Evolutionary conservation across 2,888 invertebrate genomes (phyloP), one percentile per base, ranked within the genome.

Genomic region (Mythimna impura): DNA sequence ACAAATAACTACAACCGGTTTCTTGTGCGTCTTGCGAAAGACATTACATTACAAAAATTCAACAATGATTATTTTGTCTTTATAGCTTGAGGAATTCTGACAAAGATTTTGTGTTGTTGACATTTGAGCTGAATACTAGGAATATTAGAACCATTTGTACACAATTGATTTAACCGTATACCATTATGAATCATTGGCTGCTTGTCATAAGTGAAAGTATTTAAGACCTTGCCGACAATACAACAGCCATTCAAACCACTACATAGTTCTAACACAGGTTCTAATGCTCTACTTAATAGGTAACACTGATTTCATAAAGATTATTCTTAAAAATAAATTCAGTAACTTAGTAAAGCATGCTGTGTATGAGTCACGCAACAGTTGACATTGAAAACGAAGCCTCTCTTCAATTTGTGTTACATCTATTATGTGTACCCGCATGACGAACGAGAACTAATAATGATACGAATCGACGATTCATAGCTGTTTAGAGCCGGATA

Each of bases 351-450:
- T 61, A 30, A 10, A 43, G 22, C 22, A 60, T 61, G 30, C 64
- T 71, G 58, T 52, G 40, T 57, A 60, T 82, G 72, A 80, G 64
- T 80, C 81, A 86, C 71, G 78, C 76, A 75, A 84, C 73, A 78
- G 54, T 78, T 76, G 85, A 71, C 86, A 86, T 86, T 87, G 86
- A 82, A 82, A 86, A 76, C 54, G 73, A 75, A 76, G 62, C 78
- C 68, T 76, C 84, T 72, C 76, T 74, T 78, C 79, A 73, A 78
- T 78, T 76, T 66, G 73, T 75, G 68, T 71, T 55, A 79, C 73
- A 25, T 70, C 66, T 72, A 81, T 80, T 83, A 78, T 80, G 55
- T 70, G 60, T 72, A 65, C 80, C 76, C 73, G 73, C 73, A 83
- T 81, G 61, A 68, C 70, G 61, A 68, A 68, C 70, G 61, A 68